These are phyloP conservation scores for Synergus laeviventris DNA, from an alignment of 2,888 invertebrate species.

Conservation along the genomic window DNA sequence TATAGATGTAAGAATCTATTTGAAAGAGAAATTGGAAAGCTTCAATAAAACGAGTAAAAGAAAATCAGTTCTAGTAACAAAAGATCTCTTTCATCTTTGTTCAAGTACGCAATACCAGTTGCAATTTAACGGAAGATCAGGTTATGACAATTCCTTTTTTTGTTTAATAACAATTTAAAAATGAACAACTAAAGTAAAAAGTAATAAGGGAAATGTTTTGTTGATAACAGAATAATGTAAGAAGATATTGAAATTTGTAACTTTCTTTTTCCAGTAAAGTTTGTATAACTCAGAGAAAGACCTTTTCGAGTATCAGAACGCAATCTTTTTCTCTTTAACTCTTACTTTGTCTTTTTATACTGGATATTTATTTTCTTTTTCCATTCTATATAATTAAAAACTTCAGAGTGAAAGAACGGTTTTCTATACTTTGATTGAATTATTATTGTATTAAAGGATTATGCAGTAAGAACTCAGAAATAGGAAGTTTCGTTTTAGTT, in stretches of 20 bases:
- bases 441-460: not conserved
- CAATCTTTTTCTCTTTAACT: not conserved
- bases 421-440: not conserved
- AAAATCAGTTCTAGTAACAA: not conserved
- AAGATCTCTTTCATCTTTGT: conserved; percentile 5
- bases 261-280: not conserved
- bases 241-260: not conserved
- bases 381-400: not conserved
- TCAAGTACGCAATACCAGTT: not conserved
- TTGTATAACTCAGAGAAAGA: not conserved
- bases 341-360: not conserved
- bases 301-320: not conserved
- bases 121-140: not conserved
- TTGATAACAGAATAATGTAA: not conserved
- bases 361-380: not conserved
- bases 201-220: not conserved
- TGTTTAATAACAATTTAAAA: not conserved
- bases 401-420: not conserved
- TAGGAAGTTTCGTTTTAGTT: not conserved
- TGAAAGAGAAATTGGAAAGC: not conserved
- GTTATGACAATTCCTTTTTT: not conserved
- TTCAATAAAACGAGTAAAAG: conserved; percentile 5
- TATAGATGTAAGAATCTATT: not conserved
- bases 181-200: not conserved
- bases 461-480: not conserved